Evolutionary conservation across 1,140 invertebrate genomes (phyloP).

Genomic region (Limonius californicus): DNA sequence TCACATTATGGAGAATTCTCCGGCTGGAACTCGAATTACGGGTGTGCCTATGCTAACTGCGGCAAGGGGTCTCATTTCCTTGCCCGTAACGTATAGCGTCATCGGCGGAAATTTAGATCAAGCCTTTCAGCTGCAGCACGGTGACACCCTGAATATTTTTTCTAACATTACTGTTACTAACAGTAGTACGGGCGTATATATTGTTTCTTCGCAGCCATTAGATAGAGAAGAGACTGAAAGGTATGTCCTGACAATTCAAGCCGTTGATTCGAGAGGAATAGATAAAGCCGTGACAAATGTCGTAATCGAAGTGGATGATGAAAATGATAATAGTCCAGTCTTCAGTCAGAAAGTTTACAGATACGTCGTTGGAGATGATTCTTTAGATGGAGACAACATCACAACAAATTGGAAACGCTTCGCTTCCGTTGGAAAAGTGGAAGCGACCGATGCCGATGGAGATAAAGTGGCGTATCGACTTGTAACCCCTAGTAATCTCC

Average conservation of each 20-base stretch:
- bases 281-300: constrained; percentile 72
- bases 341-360: constrained; percentile 75
- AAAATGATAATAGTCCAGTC: constrained; percentile 86
- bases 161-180: constrained; percentile 58
- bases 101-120: constrained; percentile 66
- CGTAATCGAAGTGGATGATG: constrained; percentile 70
- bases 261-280: constrained; percentile 66
- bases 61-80: constrained; percentile 51
- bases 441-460: constrained; percentile 79
- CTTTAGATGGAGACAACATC: constrained; percentile 51
- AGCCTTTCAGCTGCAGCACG: constrained; percentile 66
- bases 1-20: constrained; percentile 68
- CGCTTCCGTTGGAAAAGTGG: constrained; percentile 73
- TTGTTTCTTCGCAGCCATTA: constrained; percentile 67
- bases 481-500: constrained; percentile 68
- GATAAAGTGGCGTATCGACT: constrained; percentile 82
- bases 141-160: constrained; percentile 50
- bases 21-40: constrained; percentile 63
- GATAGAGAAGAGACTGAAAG: constrained; percentile 67
- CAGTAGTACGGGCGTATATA: constrained; percentile 57
- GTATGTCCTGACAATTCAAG: constrained; percentile 71
- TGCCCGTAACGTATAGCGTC: constrained; percentile 73
- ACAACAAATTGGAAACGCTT: constrained; percentile 69
- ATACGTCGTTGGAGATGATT: constrained; percentile 63
- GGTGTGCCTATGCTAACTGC: constrained; percentile 64